These are phyloP conservation scores for Oasisia sp. DNA, from an alignment of 2,888 invertebrate genomes.

Conservation along the genomic window DNA sequence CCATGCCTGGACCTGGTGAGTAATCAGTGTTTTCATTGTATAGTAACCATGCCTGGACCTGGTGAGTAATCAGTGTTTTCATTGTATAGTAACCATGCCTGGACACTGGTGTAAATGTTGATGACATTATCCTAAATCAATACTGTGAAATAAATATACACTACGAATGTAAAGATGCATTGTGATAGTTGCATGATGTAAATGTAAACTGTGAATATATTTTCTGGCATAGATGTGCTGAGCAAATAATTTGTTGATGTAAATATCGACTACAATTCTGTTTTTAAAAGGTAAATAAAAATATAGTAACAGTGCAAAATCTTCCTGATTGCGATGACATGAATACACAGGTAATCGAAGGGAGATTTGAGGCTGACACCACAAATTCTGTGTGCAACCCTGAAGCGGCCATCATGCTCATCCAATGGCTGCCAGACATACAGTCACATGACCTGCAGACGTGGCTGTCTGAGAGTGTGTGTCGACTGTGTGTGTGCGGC, in stretches of 20 bases:
- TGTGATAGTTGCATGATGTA: neutral
- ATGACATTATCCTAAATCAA: neutral
- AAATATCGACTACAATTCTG: neutral
- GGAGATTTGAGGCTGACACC: slow-evolving; percentile 23
- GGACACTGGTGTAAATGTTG: neutral
- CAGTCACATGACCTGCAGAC: slow-evolving; percentile 63
- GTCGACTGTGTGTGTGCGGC: slow-evolving; percentile 60
- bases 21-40: too few species aligned
- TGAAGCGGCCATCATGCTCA: slow-evolving; percentile 68
- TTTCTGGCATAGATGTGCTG: neutral
- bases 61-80: too few species aligned
- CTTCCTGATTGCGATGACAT: neutral
- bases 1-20: slow-evolving; percentile 68
- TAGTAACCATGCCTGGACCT: too few species aligned
- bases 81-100: neutral
- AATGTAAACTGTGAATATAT: neutral
- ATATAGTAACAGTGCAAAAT: too few species aligned
- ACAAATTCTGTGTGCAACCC: slow-evolving; percentile 60
- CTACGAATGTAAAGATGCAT: neutral
- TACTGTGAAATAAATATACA: neutral
- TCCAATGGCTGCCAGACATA: slow-evolving; percentile 70
- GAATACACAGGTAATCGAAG: slow-evolving; percentile 31
- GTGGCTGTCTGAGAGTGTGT: slow-evolving; percentile 66
- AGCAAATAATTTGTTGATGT: neutral
- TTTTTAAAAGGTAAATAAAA: too few species aligned